Evolutionary conservation across 2,113 vertebrate species (phyloP).

Genomic region (Nyctibius bracteatus): DNA sequence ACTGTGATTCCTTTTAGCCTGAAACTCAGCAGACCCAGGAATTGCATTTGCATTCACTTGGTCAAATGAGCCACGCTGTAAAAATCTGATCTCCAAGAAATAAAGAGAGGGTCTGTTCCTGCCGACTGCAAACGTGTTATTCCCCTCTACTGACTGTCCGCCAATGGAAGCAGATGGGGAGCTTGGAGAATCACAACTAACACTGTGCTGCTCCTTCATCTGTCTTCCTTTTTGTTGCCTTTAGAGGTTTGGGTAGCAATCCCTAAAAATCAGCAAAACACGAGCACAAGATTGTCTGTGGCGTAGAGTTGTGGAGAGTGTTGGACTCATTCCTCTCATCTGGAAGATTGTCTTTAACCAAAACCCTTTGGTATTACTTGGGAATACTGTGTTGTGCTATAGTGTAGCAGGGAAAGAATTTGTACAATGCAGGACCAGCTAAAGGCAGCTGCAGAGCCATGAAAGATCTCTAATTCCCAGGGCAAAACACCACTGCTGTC

Average conservation of each 20-base stretch:
- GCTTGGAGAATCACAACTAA: background rate
- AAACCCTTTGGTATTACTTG: background rate
- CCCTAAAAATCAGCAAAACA: background rate
- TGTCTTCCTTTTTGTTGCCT: background rate
- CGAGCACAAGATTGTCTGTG: background rate
- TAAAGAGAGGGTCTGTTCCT: background rate
- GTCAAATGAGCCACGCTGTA: background rate
- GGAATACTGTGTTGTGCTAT: background rate
- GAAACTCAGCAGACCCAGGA: background rate
- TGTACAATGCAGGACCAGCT: background rate
- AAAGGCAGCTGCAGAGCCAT: background rate
- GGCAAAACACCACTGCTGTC: background rate
- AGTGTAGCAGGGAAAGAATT: background rate
- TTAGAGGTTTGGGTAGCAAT: background rate
- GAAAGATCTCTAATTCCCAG: background rate
- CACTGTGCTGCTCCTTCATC: background rate
- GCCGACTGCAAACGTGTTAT: background rate
- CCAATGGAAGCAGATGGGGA: background rate
- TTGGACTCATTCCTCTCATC: background rate
- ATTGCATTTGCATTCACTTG: background rate
- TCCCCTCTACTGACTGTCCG: background rate
- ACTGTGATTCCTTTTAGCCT: slow-evolving; percentile 17
- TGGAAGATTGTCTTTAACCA: background rate
- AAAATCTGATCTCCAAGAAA: background rate
- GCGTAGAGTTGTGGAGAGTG: background rate